Evolutionary conservation across 2,888 invertebrate species (phyloP).

Genomic region (Zygaena filipendulae): DNA sequence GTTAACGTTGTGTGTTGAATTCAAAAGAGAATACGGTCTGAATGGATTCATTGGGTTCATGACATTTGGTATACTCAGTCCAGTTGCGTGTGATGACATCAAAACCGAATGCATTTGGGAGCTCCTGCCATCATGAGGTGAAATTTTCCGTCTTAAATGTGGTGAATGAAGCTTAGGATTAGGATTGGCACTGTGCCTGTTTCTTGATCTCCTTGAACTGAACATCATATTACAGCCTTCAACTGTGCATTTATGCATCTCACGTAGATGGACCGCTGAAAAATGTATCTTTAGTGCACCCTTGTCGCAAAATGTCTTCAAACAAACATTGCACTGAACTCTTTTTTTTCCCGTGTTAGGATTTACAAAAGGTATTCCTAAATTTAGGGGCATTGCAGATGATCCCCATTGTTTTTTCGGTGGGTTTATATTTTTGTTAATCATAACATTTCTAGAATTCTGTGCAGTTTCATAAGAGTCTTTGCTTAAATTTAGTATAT

Average conservation of each 20-base stretch:
- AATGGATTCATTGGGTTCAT: slow-evolving; percentile 80
- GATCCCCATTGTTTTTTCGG: slow-evolving; percentile 86
- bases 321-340: slow-evolving; percentile 97
- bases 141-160: slow-evolving; percentile 91
- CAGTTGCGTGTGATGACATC: slow-evolving; percentile 76
- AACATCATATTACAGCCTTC: slow-evolving; percentile 99
- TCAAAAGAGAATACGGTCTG: slow-evolving; percentile 81
- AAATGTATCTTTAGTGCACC: slow-evolving; percentile 99
- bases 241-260: slow-evolving; percentile 99
- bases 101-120: slow-evolving; percentile 86
- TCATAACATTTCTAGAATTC: slow-evolving; percentile 58
- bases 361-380: slow-evolving; percentile 91
- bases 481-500: slow-evolving; percentile 58
- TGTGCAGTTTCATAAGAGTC: slow-evolving; percentile 44
- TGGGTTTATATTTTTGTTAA: slow-evolving; percentile 76
- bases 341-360: slow-evolving; percentile 95
- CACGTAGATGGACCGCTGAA: slow-evolving; percentile 97
- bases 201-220: slow-evolving; percentile 94
- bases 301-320: slow-evolving; percentile 99
- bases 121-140: slow-evolving; percentile 92
- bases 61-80: slow-evolving; percentile 72
- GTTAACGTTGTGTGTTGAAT: slow-evolving; percentile 74
- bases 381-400: slow-evolving; percentile 79
- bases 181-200: slow-evolving; percentile 97
- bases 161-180: slow-evolving; percentile 98